Conservation (phyloP, 1,140 invertebrate species). For the Hyphantria cunea region DNA sequence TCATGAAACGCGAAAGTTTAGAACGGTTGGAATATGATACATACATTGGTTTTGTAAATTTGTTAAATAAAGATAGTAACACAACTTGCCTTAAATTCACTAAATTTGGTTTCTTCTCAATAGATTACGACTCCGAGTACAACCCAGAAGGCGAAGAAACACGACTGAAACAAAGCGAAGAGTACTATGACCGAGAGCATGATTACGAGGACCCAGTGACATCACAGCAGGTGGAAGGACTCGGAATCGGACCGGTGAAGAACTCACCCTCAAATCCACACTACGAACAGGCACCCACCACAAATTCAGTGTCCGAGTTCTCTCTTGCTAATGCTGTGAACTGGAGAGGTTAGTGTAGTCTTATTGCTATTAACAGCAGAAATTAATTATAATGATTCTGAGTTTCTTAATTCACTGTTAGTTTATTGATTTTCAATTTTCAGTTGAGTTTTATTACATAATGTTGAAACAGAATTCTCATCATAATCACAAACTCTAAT, state of each 20-base stretch:
- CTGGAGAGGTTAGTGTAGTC: slow-evolving; percentile 59
- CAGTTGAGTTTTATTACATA: too few species aligned
- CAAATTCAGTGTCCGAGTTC: slow-evolving; percentile 57
- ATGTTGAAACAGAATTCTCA: too few species aligned
- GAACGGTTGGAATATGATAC: too few species aligned
- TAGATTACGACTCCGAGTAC: slow-evolving; percentile 57
- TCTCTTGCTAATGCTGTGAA: slow-evolving; percentile 69
- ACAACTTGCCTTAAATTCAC: too few species aligned
- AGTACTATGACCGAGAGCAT: slow-evolving; percentile 47
- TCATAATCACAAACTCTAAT: too few species aligned
- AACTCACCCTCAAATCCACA: slow-evolving; percentile 38
- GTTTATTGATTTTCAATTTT: too few species aligned
- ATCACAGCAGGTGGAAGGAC: slow-evolving; percentile 36
- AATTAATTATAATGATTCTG: too few species aligned
- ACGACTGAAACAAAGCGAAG: slow-evolving; percentile 25
- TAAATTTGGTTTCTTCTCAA: slow-evolving; percentile 12
- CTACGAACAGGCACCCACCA: slow-evolving; percentile 53
- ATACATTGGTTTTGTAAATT: too few species aligned
- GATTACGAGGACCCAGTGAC: slow-evolving; percentile 53
- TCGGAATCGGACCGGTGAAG: slow-evolving; percentile 42
- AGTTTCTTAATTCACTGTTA: too few species aligned
- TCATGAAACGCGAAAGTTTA: too few species aligned
- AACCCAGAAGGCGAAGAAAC: slow-evolving; percentile 39
- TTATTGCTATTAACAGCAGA: too few species aligned
- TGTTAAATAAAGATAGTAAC: too few species aligned